Conservation (phyloP, 2,113 vertebrate genomes). For the Typhlomys cinereus region DNA sequence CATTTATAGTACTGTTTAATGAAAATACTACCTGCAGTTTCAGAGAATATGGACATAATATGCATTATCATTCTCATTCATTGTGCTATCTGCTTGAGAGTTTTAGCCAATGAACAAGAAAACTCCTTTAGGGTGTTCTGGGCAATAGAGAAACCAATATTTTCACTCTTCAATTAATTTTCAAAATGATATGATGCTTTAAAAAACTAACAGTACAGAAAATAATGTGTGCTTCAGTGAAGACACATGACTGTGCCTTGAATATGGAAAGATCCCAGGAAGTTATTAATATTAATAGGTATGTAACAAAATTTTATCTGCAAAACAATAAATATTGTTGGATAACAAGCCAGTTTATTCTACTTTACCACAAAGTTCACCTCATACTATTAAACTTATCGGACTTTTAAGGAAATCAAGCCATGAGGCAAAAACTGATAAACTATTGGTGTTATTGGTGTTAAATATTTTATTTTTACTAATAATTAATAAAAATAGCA, state of each 20-base stretch:
- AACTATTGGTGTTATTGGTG: background rate
- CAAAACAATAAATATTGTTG: background rate
- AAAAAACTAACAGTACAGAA: background rate
- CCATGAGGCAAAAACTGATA: background rate
- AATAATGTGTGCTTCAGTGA: background rate
- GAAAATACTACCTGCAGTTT: background rate
- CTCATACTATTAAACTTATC: background rate
- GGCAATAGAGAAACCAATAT: background rate
- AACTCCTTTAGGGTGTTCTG: background rate
- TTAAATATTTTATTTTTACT: constrained; percentile 5
- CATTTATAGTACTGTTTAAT: background rate
- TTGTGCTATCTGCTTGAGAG: background rate
- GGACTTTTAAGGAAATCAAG: background rate
- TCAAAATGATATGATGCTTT: background rate
- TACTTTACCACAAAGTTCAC: background rate
- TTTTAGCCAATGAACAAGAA: background rate
- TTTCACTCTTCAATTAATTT: background rate
- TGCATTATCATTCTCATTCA: background rate
- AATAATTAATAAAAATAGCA: background rate
- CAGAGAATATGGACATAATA: background rate
- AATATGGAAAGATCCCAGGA: background rate
- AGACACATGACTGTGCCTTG: background rate
- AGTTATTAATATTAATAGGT: background rate
- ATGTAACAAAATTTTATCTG: background rate
- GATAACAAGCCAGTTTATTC: background rate